Evolutionary conservation across 1,140 invertebrate species (phyloP).

Genomic region (Pachyrhynchus sulphureomaculatus): DNA sequence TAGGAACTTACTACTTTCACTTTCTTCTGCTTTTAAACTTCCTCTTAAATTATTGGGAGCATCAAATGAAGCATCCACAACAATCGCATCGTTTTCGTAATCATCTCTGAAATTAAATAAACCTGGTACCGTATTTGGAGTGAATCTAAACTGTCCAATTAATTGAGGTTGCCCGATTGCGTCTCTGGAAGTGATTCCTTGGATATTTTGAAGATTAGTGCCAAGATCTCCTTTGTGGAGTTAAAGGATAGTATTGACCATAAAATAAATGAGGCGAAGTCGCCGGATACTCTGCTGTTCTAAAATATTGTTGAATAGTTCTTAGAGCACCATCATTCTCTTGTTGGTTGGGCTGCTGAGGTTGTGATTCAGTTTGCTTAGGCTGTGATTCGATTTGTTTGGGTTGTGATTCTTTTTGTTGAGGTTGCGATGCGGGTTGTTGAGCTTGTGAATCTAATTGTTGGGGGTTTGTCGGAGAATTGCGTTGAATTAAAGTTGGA

Average conservation of each 20-base stretch:
- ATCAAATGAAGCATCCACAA: constrained; percentile 39
- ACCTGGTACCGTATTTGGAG: constrained; percentile 8
- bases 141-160: constrained; percentile 32
- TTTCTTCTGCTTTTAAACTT: constrained; percentile 16
- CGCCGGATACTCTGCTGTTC: neutral
- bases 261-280: too few relatives aligned
- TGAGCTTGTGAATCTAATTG: too few relatives aligned
- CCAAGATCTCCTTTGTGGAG: too few relatives aligned
- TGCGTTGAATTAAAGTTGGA: constrained; percentile 5
- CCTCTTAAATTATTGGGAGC: constrained; percentile 10
- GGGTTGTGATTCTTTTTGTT: neutral
- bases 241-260: too few relatives aligned
- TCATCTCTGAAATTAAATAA: constrained; percentile 30
- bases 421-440: too few relatives aligned
- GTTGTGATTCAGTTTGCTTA: constrained; percentile 1
- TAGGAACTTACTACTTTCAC: constrained; percentile 20
- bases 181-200: neutral
- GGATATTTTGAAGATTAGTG: neutral
- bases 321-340: neutral
- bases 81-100: constrained; percentile 38
- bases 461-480: neutral
- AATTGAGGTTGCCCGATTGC: constrained; percentile 3
- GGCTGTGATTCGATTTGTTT: neutral
- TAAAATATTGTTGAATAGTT: constrained; percentile 5
- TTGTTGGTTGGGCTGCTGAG: neutral